Percentiles rank a stretch among this genome's conserved stretches.
phyloP scores from a whole-genome alignment of 2,113 vertebrate genomes.

The Campylorhamphus procurvoides region DNA sequence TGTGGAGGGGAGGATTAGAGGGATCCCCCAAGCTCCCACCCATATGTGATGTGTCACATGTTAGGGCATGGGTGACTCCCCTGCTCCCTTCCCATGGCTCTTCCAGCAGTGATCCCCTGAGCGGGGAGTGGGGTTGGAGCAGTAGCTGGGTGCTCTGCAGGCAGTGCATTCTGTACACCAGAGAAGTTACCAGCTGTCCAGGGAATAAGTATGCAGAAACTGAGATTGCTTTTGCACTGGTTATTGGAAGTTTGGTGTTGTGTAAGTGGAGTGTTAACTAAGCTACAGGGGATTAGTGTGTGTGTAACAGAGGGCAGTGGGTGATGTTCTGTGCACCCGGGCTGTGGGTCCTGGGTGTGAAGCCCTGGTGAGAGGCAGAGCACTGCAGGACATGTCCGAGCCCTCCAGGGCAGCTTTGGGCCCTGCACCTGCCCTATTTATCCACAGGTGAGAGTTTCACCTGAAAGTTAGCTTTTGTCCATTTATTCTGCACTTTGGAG shows the following conservation, averaged over 20 bases:
- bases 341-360: fast-evolving
- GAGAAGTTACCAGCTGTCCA: not conserved
- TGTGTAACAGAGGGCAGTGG: not conserved
- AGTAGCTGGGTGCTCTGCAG: not conserved
- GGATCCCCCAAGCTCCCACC: fast-evolving
- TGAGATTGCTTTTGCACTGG: not conserved
- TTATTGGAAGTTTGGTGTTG: not conserved
- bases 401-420: not conserved
- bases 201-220: not conserved
- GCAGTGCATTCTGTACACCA: fast-evolving
- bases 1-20: not conserved
- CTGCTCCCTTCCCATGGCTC: not conserved
- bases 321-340: fast-evolving
- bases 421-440: not conserved
- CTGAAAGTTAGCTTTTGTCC: not conserved
- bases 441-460: not conserved
- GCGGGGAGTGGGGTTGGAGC: not conserved
- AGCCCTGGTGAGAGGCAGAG: not conserved
- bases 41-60: not conserved
- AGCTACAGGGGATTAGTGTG: fast-evolving
- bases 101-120: not conserved
- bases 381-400: not conserved
- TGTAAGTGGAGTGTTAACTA: not conserved
- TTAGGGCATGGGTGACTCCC: fast-evolving
- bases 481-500: not conserved